A percentile compares a stretch with the other conserved stretches of the same genome.
Conservation (phyloP, 2,113 vertebrate genomes). For the Zootoca vivipara region DNA sequence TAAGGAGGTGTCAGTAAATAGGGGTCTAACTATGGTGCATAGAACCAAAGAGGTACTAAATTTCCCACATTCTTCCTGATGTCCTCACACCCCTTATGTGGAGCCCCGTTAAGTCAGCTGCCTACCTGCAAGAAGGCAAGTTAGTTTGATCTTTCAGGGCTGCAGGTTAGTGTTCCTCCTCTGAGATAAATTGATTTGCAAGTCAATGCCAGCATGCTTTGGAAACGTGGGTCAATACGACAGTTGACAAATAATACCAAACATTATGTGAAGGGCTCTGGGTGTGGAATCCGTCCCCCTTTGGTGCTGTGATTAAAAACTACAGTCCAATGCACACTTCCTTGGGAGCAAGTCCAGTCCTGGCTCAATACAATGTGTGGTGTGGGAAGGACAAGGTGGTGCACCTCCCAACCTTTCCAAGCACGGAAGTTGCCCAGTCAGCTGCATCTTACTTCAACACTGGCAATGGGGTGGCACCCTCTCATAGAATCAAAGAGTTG, state of each 20-base stretch:
- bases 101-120: no score
- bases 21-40: not conserved
- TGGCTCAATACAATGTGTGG: no score
- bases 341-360: no score
- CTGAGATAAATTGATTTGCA: not conserved
- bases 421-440: no score
- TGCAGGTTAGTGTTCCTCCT: not conserved
- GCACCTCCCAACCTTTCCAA: no score
- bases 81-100: not conserved
- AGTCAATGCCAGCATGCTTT: not conserved
- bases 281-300: not conserved
- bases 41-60: not conserved
- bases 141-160: not conserved
- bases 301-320: not conserved
- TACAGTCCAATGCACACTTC: not conserved
- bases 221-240: not conserved
- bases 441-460: no score
- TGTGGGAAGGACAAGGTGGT: no score
- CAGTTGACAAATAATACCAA: not conserved
- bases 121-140: not conserved
- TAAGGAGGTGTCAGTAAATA: not conserved
- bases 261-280: not conserved
- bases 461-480: no score
- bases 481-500: not conserved
- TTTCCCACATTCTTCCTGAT: not conserved